Percentiles rank a stretch among this genome's conserved stretches.
phyloP scores from a whole-genome alignment of 2,113 vertebrate species.

The Uropsilus gracilis region DNA sequence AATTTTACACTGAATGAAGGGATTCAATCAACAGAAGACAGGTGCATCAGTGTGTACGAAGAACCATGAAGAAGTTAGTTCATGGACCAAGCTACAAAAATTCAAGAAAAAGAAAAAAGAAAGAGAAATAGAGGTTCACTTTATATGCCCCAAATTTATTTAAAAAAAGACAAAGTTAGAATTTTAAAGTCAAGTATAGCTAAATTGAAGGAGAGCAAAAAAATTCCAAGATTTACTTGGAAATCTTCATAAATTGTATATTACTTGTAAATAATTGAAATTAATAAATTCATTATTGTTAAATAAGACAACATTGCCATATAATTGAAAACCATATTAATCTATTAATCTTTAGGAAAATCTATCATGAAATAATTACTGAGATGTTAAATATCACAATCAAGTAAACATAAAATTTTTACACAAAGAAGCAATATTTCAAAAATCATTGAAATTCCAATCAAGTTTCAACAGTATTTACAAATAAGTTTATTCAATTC shows the following conservation, averaged over 20 bases:
- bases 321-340: background rate
- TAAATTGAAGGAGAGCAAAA: background rate
- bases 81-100: constrained; percentile 75
- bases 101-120: constrained; percentile 69
- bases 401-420: constrained; percentile 30
- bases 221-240: background rate
- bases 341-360: constrained; percentile 27
- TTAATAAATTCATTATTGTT: constrained; percentile 40
- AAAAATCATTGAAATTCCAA: constrained; percentile 31
- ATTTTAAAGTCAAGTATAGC: constrained; percentile 51
- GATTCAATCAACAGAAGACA: constrained; percentile 74
- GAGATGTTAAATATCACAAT: background rate
- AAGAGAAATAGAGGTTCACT: constrained; percentile 60
- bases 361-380: constrained; percentile 32
- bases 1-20: constrained; percentile 70
- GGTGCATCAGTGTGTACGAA: constrained; percentile 70
- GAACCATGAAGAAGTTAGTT: constrained; percentile 73
- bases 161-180: constrained; percentile 30
- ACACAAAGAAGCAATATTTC: constrained; percentile 41
- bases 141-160: background rate
- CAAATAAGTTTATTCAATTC: background rate
- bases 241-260: background rate
- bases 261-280: constrained; percentile 18
- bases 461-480: constrained; percentile 26
- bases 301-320: background rate